Evolutionary conservation across 2,888 invertebrate genomes (phyloP).

Genomic region (Trachelus tabidus): DNA sequence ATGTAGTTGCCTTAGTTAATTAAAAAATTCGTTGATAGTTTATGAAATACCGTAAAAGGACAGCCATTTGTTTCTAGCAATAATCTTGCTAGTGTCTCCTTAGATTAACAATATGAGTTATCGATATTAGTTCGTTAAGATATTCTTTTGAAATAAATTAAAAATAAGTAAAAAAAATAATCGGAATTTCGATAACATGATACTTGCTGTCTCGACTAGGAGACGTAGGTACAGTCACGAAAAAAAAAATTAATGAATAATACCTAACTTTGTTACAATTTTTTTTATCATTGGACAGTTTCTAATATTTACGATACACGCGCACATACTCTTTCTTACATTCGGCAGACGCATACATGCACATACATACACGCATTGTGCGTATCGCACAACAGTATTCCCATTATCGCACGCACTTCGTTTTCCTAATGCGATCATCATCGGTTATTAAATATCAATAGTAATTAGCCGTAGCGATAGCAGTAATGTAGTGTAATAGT

Average conservation of each 20-base stretch:
- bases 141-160: conserved; percentile 7
- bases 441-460: conserved; percentile 27
- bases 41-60: conserved; percentile 27
- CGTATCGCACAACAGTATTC: not conserved
- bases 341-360: conserved; percentile 18
- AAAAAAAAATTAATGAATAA: conserved; percentile 16
- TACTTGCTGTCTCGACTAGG: conserved; percentile 24
- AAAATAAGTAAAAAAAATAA: conserved; percentile 9
- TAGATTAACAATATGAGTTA: conserved; percentile 25
- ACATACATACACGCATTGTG: conserved; percentile 14
- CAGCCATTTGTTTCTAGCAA: conserved; percentile 24
- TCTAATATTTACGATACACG: conserved; percentile 3
- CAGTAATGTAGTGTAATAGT: conserved; percentile 11
- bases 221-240: conserved; percentile 26
- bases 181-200: conserved; percentile 19
- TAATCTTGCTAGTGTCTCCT: conserved; percentile 10
- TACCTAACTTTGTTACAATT: conserved; percentile 5
- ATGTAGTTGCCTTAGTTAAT: not conserved
- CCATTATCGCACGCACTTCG: not conserved
- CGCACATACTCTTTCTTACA: conserved; percentile 14
- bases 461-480: conserved; percentile 18
- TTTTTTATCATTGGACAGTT: not conserved
- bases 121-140: conserved; percentile 18
- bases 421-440: not conserved
- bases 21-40: conserved; percentile 43